Base-by-base conservation (phyloP, 2,797 vertebrate genomes). In the Podargus strigoides region DNA sequence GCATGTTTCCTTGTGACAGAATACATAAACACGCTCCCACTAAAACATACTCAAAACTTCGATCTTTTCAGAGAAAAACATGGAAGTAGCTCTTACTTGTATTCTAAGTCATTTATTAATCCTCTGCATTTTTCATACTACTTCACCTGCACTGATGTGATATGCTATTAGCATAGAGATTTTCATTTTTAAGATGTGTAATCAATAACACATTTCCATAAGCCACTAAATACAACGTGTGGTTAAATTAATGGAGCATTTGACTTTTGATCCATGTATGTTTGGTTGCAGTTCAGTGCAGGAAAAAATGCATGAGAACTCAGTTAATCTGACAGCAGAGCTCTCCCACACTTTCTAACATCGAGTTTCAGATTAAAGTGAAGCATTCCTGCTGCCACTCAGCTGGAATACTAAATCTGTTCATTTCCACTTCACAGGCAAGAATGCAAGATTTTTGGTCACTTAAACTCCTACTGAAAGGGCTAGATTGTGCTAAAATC, bases 131-230 rank as follows among this genome's bases (percentile, higher is more conserved):
- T 96, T 93, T 87, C 74, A 44, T 78, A 74, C 47, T 82, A n/a
- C 60, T 85, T 85, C 72, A 86, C 82, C 68, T 95, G 78, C 77
- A 63, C 76, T 64, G 62, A 88, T 77, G 66, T 42, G 78, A 91
- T 85, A 49, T 28, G 67, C 52, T 91, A 95, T 94, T 96, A 96
- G 86, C 88, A 94, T 39, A 56, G 67, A 93, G 73, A 94, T 95
- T 95, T 96, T 95, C 32, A 96, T 92, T 96, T 96, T 93, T 90
- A 87, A 96, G 92, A 88, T 80, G 82, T 84, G 69, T 89, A 96
- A 94, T 97, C 96, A 97, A 97, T 96, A 97, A 94, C 66, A 56
- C 58, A 96, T 95, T 96, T 95, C 70, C 89, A 91, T 90, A 92
- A 75, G 73, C 55, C 92, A 94, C 95, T 94, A 97, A 94, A 93